Base-by-base conservation (phyloP, 2,797 vertebrate species). In the Rhinatrema bivittatum region DNA sequence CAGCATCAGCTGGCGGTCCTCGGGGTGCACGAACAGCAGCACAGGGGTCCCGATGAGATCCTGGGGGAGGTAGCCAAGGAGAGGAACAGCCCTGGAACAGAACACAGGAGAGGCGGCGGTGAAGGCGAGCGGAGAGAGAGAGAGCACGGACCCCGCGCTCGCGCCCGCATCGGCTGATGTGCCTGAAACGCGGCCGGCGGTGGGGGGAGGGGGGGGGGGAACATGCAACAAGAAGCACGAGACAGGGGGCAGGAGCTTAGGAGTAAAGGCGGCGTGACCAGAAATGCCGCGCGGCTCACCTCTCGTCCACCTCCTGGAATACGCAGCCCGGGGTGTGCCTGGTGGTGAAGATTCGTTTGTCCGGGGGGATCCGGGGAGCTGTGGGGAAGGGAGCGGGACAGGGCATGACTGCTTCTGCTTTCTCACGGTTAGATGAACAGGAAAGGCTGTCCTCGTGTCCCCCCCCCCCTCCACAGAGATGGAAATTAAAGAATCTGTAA, bases 341-440 rank as follows among this genome's bases (percentile, higher is more conserved):
- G 23, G 92, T 95, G 32, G 91, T 94, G 64, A 95, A 95, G 53
- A 93, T 84, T 48, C 92, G 80, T 69, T 95, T 94, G 71, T 95
- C 91, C 1, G 80, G 40, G 12, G 91, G 91, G 29, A 95, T 95
- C 4, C 92, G 84, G 46, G 92, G 91, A 65, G 91, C 91, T 94
- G 64, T 26, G 16, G 30, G 35, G n/a, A 5, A 43, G 9, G 34
- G 25, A 31, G 9, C 7, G n/a, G n/a, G n/a, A n/a, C n/a, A n/a
- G n/a, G n/a, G n/a, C n/a, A n/a, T n/a, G n/a, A n/a, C n/a, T n/a
- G n/a, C n/a, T n/a, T n/a, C n/a, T n/a, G n/a, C n/a, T n/a, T n/a
- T n/a, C n/a, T n/a, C n/a, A n/a, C n/a, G n/a, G n/a, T n/a, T n/a
- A n/a, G n/a, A n/a, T n/a, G n/a, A n/a, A n/a, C n/a, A n/a, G n/a